Conservation (phyloP, 1,140 invertebrate species). For the Macrobrachium nipponense region DNA sequence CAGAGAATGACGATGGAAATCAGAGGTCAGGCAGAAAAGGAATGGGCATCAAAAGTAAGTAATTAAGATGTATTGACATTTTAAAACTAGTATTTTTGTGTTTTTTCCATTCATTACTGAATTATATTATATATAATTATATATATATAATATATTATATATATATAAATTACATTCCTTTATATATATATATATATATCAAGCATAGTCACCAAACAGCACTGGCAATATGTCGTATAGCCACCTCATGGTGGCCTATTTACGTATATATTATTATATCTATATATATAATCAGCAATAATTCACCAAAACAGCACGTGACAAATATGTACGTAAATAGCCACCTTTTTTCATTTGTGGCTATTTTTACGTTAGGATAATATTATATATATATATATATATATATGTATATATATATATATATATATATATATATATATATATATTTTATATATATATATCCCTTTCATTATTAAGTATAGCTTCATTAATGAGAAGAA, state of each 20-base stretch:
- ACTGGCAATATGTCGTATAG: no score
- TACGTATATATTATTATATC: no score
- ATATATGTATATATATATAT: slow-evolving; percentile 18
- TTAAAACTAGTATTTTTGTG: not conserved
- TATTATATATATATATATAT: slow-evolving; percentile 20
- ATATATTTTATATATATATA: slow-evolving; percentile 29
- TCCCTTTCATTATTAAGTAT: no score
- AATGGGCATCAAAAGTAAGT: not conserved
- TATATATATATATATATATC: no score
- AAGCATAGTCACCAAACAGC: no score
- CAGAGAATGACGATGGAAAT: not conserved
- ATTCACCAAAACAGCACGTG: no score
- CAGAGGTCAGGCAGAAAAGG: slow-evolving; percentile 1
- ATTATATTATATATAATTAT: no score
- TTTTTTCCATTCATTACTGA: not conserved
- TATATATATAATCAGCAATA: no score
- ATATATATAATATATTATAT: no score
- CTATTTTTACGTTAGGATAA: slow-evolving; percentile 1
- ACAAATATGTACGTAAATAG: slow-evolving; percentile 5
- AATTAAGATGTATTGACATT: slow-evolving; percentile 1
- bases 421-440: slow-evolving; percentile 20
- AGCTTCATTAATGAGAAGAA: no score
- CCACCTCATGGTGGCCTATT: no score
- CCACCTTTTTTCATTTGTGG: not conserved
- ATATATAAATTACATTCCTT: no score